A percentile compares a stretch with the other conserved stretches of the same genome.
Conservation (phyloP, 2,888 invertebrate genomes). For the Lycia hirtaria region DNA sequence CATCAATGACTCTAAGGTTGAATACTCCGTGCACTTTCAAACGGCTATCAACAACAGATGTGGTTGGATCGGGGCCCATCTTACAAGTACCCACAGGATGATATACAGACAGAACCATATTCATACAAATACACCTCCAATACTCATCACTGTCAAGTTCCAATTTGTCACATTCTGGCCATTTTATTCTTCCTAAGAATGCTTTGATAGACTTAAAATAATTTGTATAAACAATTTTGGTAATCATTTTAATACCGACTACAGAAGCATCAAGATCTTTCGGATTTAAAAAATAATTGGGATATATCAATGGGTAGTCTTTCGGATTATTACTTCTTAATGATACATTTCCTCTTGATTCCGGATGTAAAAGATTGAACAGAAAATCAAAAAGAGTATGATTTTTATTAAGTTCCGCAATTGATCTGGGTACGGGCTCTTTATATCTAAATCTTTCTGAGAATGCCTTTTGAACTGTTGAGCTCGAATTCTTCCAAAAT, state of each 20-base stretch:
- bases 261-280: slow-evolving; percentile 74
- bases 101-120: slow-evolving; percentile 81
- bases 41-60: slow-evolving; percentile 78
- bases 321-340: slow-evolving; percentile 84
- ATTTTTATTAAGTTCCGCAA: slow-evolving; percentile 53
- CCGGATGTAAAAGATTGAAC: slow-evolving; percentile 74
- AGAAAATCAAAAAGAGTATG: slow-evolving; percentile 59
- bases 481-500: slow-evolving; percentile 60
- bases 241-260: slow-evolving; percentile 57
- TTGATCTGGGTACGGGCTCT: slow-evolving; percentile 47
- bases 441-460: slow-evolving; percentile 55
- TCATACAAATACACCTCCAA: slow-evolving; percentile 73
- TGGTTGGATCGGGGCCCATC: slow-evolving; percentile 79
- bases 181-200: slow-evolving; percentile 53
- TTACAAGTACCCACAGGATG: slow-evolving; percentile 88
- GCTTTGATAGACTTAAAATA: slow-evolving; percentile 60
- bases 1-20: slow-evolving; percentile 89
- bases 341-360: slow-evolving; percentile 82
- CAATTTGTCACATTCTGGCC: slow-evolving; percentile 53
- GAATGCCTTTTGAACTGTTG: neutral
- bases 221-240: slow-evolving; percentile 53
- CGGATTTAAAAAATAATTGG: slow-evolving; percentile 86
- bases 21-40: slow-evolving; percentile 87
- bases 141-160: slow-evolving; percentile 55
- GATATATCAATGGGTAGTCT: slow-evolving; percentile 85